Percentiles rank a stretch among this genome's conserved stretches.
Conservation (phyloP, 2,113 vertebrate genomes). For the Ictalurus punctatus region DNA sequence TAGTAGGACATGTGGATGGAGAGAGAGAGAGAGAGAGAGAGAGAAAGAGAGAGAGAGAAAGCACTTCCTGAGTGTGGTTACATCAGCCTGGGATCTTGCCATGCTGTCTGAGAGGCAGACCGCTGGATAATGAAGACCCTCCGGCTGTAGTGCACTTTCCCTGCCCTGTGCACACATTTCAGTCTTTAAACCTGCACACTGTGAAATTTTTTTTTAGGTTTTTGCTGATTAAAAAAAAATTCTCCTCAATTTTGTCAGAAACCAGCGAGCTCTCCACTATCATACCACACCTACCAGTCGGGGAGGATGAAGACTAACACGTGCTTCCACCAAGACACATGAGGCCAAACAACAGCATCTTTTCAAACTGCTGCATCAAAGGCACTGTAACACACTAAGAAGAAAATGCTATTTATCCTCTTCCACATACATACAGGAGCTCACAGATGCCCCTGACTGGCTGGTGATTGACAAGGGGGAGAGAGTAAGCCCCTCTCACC, state of each 20-base stretch:
- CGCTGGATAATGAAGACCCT: conserved; percentile 10
- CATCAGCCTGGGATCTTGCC: conserved; percentile 16
- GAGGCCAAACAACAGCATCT: background rate
- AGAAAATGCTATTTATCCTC: background rate
- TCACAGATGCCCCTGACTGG: background rate
- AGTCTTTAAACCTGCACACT: background rate
- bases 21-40: background rate
- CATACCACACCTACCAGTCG: background rate
- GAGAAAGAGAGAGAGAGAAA: background rate
- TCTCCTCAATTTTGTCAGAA: background rate
- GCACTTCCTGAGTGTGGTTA: background rate
- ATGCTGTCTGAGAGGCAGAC: background rate
- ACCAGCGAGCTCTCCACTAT: background rate
- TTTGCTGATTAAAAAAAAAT: background rate
- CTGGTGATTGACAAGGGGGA: background rate
- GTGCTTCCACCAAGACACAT: background rate
- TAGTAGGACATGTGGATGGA: background rate
- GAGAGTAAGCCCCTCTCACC: background rate
- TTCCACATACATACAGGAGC: background rate
- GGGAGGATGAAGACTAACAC: background rate
- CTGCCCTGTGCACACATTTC: background rate
- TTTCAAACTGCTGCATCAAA: background rate
- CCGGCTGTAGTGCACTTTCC: background rate
- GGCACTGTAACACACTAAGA: background rate
- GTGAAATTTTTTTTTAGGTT: background rate